Base-by-base conservation (phyloP, 2,797 vertebrate species). In the Myotis findleyi region DNA sequence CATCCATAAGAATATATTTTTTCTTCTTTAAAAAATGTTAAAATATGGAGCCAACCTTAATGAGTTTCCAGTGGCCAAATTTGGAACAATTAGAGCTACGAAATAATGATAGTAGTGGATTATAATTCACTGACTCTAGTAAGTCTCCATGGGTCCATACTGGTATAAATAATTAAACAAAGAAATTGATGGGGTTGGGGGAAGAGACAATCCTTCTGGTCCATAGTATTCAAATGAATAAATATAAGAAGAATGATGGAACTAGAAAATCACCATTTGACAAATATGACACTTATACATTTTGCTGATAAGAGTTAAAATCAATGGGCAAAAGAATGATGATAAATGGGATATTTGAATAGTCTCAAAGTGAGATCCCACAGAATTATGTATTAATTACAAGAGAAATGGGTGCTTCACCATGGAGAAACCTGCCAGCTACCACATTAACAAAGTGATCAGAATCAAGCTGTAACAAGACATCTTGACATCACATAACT, bases 311-410 rank as follows among this genome's bases (percentile, higher is more conserved):
- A 82, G 55, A 93, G 53, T 55, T 18, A 10, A 91, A 84, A 73
- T 30, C 64, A 87, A 94, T 36, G 18, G 51, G 27, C 2, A 92
- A 80, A 66, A 44, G 21, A 77, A 80, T 81, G 27, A 64, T 36
- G 30, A 66, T 18, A 83, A 79, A 73, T 0, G 27, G 18, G 4
- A 49, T 89, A 86, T 82, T 47, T 92, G 47, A 49, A 16, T 7
- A 73, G 27, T 76, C 20, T 75, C n/a, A 92, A 83, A 95, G 18
- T 91, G 81, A 87, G 33, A 85, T 86, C 3, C 16, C 23, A 73
- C 20, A 71, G 69, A 85, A 94, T 69, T 16, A n/a, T 20, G 21
- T 68, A 57, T 25, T 72, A 62, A 41, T 72, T 86, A 44, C 1
- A 87, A 80, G 5, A 76, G 7, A 77, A 92, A 71, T 5, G 17